Conservation (phyloP, 2,888 invertebrate species). For the Drosophila acutilabella region DNA sequence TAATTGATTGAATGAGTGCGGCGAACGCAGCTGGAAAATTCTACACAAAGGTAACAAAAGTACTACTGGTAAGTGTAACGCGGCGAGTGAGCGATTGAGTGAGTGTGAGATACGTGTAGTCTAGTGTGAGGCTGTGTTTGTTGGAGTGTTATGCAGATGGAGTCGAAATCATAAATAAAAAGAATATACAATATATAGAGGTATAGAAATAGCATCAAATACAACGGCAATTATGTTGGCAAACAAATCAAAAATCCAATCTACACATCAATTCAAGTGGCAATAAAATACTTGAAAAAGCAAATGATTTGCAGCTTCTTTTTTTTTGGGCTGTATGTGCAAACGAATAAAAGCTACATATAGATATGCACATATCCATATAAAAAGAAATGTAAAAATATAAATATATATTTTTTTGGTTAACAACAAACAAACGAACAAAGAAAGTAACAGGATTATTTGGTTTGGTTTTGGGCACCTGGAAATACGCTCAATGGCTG, state of each 20-base stretch:
- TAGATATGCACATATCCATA: constrained; percentile 12
- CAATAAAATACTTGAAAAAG: constrained; percentile 59
- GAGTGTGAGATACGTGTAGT: constrained; percentile 27
- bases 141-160: constrained; percentile 34
- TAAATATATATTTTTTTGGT: constrained; percentile 31
- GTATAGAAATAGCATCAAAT: constrained; percentile 32
- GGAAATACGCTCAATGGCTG: constrained; percentile 86
- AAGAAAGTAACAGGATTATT: constrained; percentile 20
- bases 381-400: constrained; percentile 22
- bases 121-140: constrained; percentile 28
- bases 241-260: constrained; percentile 64
- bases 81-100: constrained; percentile 13
- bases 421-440: constrained; percentile 43
- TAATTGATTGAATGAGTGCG: constrained; percentile 67
- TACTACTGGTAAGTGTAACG: constrained; percentile 48
- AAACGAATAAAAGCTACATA: constrained; percentile 38
- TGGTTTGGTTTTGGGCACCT: constrained; percentile 75
- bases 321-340: constrained; percentile 33
- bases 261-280: constrained; percentile 75
- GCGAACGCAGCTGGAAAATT: constrained; percentile 65
- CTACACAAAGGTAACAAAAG: constrained; percentile 68
- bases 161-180: constrained; percentile 43
- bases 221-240: constrained; percentile 51
- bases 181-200: not conserved
- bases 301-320: constrained; percentile 31